Evolutionary conservation across 2,888 invertebrate genomes (phyloP), one percentile per base, ranked within the genome.

Genomic region (Synanthedon vespiformis): DNA sequence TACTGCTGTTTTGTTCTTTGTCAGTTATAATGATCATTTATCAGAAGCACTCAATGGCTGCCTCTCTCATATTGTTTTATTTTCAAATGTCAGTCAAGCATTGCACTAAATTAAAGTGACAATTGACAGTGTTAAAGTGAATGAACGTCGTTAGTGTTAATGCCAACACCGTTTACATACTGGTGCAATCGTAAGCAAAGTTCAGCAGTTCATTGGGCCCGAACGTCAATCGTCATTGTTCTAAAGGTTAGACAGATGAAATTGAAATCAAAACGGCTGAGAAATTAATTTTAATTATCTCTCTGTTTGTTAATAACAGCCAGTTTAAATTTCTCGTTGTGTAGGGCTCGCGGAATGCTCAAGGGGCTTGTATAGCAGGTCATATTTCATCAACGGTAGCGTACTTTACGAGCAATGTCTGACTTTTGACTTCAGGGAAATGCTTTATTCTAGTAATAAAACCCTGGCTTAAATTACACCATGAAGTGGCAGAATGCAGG

Each of bases 201-300:
- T 81, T 82, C 79, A 83, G 73, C 78, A 72, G 83, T 81, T 79
- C 77, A 74, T 74, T 69, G 74, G 67, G 72, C 75, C 68, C 64
- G 64, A 69, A 70, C 68, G 71, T 70, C 74, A 72, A 75, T 73
- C 56, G 66, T 71, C 72, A 75, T 74, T 74, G 72, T 77, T 78
- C 79, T 78, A 78, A 83, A 83, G 79, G 80, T 80, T 75, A 80
- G 60, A 72, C 69, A 68, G 64, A 66, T 67, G 64, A 58, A 63
- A 53, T 55, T 18, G 48, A 16, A 44, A 53, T 53, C 54, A 53
- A 54, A 59, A 50, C 44, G 53, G 52, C 40, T 49, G 50, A 49
- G 51, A 52, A 60, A 58, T 60, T 55, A 58, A 57, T 57, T 65
- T 61, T 58, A 60, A 61, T 62, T 61, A 64, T 59, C 56, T 54